Conservation (phyloP, 2,797 vertebrate genomes). For the Sebastes steindachneri region DNA sequence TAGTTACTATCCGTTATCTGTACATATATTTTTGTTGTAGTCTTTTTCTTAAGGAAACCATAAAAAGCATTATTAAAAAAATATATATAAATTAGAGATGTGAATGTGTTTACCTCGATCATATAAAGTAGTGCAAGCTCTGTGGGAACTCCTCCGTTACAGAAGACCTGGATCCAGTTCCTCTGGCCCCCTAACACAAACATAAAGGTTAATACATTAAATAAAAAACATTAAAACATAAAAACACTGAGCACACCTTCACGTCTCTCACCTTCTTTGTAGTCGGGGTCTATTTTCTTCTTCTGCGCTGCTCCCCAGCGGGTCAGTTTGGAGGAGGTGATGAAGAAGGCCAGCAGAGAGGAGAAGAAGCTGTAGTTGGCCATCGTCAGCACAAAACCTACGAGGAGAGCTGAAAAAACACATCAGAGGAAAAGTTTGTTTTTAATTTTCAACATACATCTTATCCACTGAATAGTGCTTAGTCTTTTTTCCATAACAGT, state of each 20-base stretch:
- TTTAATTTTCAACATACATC: no score
- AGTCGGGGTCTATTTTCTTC: slow-evolving; percentile 90
- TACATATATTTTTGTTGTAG: no score
- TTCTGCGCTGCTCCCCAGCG: slow-evolving; percentile 91
- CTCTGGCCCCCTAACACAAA: slow-evolving; percentile 90
- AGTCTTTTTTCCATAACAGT: no score
- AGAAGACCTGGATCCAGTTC: slow-evolving; percentile 97
- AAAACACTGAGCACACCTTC: no score
- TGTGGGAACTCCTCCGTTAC: slow-evolving; percentile 93
- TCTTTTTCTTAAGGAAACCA: not conserved
- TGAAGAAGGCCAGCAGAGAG: slow-evolving; percentile 90
- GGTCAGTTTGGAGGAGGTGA: slow-evolving; percentile 93
- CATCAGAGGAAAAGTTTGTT: no score
- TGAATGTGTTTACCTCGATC: slow-evolving; percentile 86
- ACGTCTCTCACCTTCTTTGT: slow-evolving; percentile 89
- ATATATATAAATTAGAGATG: no score
- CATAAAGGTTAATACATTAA: not conserved
- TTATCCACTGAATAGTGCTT: no score
- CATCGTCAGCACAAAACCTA: slow-evolving; percentile 93
- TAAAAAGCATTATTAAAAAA: no score
- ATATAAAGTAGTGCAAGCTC: slow-evolving; percentile 95
- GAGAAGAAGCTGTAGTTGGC: slow-evolving; percentile 96
- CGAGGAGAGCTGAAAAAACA: slow-evolving; percentile 86
- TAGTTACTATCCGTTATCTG: no score
- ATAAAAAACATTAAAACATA: accelerated